Conservation (phyloP, 2,797 vertebrate species). For the Halcyon chelicuti region DNA sequence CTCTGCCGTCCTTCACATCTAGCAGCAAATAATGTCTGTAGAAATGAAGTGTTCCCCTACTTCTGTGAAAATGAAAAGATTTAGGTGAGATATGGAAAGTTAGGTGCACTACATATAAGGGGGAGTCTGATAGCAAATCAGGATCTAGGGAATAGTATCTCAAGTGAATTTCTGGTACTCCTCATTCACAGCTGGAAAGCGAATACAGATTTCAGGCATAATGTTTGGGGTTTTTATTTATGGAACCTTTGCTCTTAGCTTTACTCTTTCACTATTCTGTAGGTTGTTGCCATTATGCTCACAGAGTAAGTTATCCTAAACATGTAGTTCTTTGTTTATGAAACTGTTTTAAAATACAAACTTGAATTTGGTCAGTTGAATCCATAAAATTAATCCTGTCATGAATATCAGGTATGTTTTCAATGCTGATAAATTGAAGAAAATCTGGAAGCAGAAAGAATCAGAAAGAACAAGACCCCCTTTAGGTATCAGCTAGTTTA, state of each 20-base stretch:
- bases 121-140: neutral
- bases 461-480: neutral
- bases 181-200: neutral
- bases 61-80: neutral
- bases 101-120: neutral
- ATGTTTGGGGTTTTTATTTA: neutral
- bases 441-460: neutral
- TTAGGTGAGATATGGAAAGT: neutral
- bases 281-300: neutral
- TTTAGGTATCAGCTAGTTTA: neutral
- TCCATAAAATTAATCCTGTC: neutral
- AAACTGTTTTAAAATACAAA: neutral
- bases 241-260: neutral
- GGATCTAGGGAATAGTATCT: neutral
- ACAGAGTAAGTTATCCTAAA: neutral
- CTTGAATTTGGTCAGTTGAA: neutral
- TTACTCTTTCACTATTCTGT: neutral
- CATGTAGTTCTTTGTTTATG: accelerated
- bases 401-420: neutral
- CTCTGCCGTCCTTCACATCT: neutral
- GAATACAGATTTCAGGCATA: neutral
- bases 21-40: neutral
- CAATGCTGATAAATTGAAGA: neutral
- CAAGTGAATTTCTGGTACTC: neutral
- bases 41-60: neutral